Evolutionary conservation across 2,888 invertebrate species (phyloP).

Genomic region (Agonopterix heracliana): DNA sequence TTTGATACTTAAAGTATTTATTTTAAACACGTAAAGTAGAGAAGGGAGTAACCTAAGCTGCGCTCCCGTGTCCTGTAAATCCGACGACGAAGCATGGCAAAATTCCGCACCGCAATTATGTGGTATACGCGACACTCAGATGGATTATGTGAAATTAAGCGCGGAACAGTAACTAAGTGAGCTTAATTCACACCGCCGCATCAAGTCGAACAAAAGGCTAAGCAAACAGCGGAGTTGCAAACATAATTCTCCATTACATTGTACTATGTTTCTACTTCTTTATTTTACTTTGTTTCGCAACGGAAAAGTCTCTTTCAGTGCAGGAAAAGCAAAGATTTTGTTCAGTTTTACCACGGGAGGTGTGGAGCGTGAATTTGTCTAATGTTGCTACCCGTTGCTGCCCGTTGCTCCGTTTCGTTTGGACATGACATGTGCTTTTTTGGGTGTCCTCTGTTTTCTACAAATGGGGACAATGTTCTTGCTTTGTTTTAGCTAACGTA

Average conservation of each 20-base stretch:
- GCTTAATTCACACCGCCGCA: conserved; percentile 48
- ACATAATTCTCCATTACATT: conserved; percentile 14
- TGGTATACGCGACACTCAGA: conserved; percentile 56
- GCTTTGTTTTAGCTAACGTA: too few relatives aligned
- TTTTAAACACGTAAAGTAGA: background rate
- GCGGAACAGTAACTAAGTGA: conserved; percentile 53
- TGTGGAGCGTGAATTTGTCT: background rate
- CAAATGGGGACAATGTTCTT: too few relatives aligned
- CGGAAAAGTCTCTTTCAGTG: too few relatives aligned
- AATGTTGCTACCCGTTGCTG: background rate
- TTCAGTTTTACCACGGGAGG: too few relatives aligned
- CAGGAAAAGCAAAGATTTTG: too few relatives aligned
- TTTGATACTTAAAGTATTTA: too few relatives aligned
- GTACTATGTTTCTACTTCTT: conserved; percentile 4
- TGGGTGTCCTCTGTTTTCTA: too few relatives aligned
- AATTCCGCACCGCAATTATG: conserved; percentile 62
- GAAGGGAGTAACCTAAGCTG: background rate
- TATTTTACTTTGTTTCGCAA: background rate
- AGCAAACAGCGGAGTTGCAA: conserved; percentile 16
- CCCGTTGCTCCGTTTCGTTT: too few relatives aligned
- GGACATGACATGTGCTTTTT: too few relatives aligned
- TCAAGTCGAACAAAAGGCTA: conserved; percentile 21
- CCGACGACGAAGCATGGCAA: conserved; percentile 39
- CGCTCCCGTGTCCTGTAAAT: conserved; percentile 6
- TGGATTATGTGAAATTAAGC: conserved; percentile 69